Percentiles rank a stretch among this genome's conserved stretches.
Evolutionary conservation across 2,888 invertebrate genomes (phyloP).

Genomic region (Andricus curvator): DNA sequence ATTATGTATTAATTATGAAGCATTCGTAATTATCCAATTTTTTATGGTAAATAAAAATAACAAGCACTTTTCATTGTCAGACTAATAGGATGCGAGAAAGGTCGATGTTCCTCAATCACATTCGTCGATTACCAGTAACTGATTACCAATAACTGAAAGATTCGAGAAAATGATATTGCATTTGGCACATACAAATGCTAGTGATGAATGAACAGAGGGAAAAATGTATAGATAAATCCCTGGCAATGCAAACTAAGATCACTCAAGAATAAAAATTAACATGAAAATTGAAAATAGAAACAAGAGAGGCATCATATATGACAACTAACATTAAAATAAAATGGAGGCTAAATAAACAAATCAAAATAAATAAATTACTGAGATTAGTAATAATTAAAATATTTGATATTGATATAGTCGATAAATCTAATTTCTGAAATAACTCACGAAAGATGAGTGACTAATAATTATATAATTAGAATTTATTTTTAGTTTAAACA

Average conservation of each 20-base stretch:
- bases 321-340: background rate
- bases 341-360: background rate
- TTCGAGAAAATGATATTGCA: background rate
- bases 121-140: background rate
- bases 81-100: background rate
- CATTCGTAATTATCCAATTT: background rate
- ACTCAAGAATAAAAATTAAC: background rate
- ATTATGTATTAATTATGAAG: background rate
- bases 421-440: background rate
- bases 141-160: too few relatives aligned
- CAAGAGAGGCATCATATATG: background rate
- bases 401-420: background rate
- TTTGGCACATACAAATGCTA: background rate
- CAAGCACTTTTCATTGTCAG: background rate
- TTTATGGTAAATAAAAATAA: background rate
- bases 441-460: background rate
- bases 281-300: background rate
- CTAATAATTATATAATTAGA: background rate
- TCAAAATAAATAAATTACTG: background rate
- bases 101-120: slow-evolving; percentile 16
- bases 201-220: slow-evolving; percentile 1
- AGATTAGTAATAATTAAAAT: too few relatives aligned
- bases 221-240: background rate
- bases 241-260: background rate
- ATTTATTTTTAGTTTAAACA: background rate